Conservation (phyloP, 2,797 vertebrate genomes). For the Phalanger gymnotis region DNA sequence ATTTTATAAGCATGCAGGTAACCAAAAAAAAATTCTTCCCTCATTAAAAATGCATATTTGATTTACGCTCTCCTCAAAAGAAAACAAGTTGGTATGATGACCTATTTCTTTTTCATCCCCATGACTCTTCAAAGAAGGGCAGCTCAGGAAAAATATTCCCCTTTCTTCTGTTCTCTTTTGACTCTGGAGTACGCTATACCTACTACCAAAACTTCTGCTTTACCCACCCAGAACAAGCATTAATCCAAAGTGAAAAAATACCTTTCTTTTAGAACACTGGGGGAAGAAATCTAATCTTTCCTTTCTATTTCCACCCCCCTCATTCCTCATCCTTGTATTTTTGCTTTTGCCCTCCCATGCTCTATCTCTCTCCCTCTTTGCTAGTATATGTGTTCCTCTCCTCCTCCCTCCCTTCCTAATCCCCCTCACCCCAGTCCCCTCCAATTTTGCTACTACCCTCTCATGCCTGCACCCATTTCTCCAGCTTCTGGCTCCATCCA, state of each 20-base stretch:
- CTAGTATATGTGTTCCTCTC: not conserved
- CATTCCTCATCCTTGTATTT: not conserved
- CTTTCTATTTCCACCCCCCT: too few species aligned
- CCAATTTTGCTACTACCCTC: not conserved
- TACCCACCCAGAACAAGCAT: not conserved
- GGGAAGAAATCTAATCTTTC: not conserved
- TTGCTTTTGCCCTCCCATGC: not conserved
- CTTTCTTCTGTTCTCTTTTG: not conserved
- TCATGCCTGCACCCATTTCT: not conserved
- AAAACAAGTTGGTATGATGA: constrained; percentile 13
- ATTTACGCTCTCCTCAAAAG: not conserved
- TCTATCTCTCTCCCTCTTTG: not conserved
- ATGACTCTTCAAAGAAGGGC: not conserved
- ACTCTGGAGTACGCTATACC: not conserved
- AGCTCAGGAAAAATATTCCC: not conserved
- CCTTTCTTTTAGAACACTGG: not conserved
- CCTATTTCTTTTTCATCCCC: not conserved
- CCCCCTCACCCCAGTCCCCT: not conserved
- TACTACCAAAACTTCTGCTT: not conserved
- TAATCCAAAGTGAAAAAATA: not conserved
- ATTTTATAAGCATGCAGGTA: not conserved
- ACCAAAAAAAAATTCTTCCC: not conserved
- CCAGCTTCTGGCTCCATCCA: not conserved
- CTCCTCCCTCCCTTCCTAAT: too few species aligned
- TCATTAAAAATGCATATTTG: not conserved